Conservation (phyloP, 1,140 invertebrate genomes). For the Drosophila persimilis region DNA sequence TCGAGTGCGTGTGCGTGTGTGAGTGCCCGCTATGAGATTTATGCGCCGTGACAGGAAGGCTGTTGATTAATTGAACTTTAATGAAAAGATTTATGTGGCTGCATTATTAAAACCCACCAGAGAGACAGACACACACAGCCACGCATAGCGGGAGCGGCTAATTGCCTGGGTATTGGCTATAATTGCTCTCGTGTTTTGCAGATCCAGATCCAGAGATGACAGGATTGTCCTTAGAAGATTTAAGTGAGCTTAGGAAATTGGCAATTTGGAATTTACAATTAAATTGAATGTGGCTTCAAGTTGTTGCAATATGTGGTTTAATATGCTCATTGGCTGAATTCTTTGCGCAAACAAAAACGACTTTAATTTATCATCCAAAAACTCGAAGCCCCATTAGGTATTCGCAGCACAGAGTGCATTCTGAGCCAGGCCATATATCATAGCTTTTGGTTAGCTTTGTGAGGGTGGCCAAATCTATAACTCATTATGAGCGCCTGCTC, state of each 20-base stretch:
- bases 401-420: conserved; percentile 52
- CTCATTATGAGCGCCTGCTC: conserved; percentile 68
- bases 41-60: conserved; percentile 71
- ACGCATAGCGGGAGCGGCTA: conserved; percentile 35
- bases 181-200: conserved; percentile 34
- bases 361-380: conserved; percentile 29
- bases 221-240: conserved; percentile 12
- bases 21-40: conserved; percentile 65
- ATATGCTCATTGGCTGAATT: too few relatives aligned
- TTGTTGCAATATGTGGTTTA: too few relatives aligned
- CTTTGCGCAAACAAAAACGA: conserved; percentile 7
- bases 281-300: conserved; percentile 1
- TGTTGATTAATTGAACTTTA: conserved; percentile 79
- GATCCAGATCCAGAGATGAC: not conserved
- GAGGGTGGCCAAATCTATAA: conserved; percentile 63
- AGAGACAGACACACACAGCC: conserved; percentile 2
- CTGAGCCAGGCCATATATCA: conserved; percentile 51
- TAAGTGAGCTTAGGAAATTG: not conserved
- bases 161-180: conserved; percentile 58
- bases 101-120: conserved; percentile 64
- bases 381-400: conserved; percentile 37
- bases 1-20: conserved; percentile 10
- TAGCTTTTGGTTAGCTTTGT: conserved; percentile 2
- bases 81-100: conserved; percentile 78
- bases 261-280: not conserved